phyloP scores from a whole-genome alignment of 2,888 invertebrate species.

The Fissipunctia ypsillon region DNA sequence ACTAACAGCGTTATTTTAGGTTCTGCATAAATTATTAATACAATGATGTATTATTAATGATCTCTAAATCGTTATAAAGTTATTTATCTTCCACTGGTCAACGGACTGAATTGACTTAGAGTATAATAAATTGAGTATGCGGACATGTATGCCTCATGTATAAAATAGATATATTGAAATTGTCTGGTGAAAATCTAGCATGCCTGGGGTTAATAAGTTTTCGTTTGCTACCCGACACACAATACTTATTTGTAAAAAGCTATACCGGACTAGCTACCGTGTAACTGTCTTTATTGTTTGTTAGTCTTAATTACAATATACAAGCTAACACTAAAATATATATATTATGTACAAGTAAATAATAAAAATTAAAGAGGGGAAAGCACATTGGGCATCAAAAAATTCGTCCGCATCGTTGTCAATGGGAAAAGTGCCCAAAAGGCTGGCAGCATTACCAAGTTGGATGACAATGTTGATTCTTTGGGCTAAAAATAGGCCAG shows the following conservation, averaged over 20 bases:
- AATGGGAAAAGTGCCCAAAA: no score
- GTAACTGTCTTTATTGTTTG: no score
- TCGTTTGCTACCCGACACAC: background rate
- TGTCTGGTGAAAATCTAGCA: background rate
- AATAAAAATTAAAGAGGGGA: no score
- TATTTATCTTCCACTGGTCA: conserved; percentile 19
- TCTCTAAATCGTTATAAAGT: conserved; percentile 4
- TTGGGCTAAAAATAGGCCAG: no score
- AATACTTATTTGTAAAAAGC: no score
- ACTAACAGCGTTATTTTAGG: background rate
- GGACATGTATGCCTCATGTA: background rate
- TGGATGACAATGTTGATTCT: no score
- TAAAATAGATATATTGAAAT: background rate
- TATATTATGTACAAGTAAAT: no score
- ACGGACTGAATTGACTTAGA: conserved; percentile 38
- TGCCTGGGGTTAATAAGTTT: background rate
- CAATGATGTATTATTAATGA: conserved; percentile 22
- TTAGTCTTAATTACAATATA: no score
- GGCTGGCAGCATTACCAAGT: no score
- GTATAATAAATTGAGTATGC: conserved; percentile 24
- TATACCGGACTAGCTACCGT: background rate
- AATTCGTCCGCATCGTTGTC: no score
- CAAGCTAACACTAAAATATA: no score
- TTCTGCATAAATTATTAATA: conserved; percentile 28
- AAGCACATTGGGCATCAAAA: no score